Conservation (phyloP, 1,140 invertebrate genomes). For the Brachionus calyciflorus region DNA sequence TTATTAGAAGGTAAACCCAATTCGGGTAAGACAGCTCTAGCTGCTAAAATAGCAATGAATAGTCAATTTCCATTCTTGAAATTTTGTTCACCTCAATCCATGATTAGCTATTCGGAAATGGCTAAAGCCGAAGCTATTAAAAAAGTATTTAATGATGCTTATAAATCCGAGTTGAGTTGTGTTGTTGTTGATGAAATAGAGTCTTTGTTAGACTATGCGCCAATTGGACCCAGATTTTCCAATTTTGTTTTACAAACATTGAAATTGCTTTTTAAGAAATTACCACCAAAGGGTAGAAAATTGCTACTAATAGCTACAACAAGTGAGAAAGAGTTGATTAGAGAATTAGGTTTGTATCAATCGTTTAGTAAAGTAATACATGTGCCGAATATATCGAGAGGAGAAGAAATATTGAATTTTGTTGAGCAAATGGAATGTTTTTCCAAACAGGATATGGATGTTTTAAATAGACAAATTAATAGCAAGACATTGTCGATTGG, state of each 20-base stretch:
- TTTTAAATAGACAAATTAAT: background rate
- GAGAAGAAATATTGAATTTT: constrained; percentile 24
- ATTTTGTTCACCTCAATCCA: constrained; percentile 92
- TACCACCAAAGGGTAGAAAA: constrained; percentile 69
- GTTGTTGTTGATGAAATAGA: constrained; percentile 98
- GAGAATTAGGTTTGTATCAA: constrained; percentile 31
- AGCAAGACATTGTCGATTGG: constrained; percentile 34
- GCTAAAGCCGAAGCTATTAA: constrained; percentile 91
- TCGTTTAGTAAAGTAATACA: constrained; percentile 47
- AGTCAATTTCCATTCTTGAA: constrained; percentile 98
- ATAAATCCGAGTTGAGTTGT: constrained; percentile 89
- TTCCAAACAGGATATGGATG: background rate
- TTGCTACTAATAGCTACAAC: constrained; percentile 44
- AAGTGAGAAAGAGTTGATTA: constrained; percentile 21
- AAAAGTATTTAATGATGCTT: constrained; percentile 98
- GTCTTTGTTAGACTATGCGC: constrained; percentile 85
- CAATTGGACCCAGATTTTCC: constrained; percentile 94
- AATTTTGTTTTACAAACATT: constrained; percentile 93
- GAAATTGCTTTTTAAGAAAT: constrained; percentile 86
- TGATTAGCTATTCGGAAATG: constrained; percentile 93
- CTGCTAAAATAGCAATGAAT: constrained; percentile 87
- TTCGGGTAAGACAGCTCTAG: constrained; percentile 90
- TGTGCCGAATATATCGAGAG: constrained; percentile 19
- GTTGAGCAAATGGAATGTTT: constrained; percentile 32
- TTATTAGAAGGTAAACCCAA: constrained; percentile 82